Conservation (phyloP, 2,888 invertebrate species). For the Nemurella pictetii region DNA sequence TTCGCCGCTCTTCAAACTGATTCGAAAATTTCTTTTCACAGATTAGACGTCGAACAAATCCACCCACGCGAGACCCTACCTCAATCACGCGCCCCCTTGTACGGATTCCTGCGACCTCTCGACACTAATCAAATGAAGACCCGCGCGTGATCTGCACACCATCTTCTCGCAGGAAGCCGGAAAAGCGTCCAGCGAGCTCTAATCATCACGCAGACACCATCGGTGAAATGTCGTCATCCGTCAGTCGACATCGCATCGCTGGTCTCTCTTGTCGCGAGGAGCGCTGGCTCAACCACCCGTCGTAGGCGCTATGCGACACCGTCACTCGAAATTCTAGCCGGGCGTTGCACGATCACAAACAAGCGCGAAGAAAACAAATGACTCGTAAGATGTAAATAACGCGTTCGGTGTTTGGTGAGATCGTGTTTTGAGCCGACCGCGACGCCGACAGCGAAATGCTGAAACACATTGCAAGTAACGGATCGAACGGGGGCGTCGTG, state of each 20-base stretch:
- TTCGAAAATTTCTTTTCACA: background rate
- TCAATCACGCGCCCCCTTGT: background rate
- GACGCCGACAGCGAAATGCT: background rate
- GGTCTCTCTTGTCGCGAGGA: background rate
- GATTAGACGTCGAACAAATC: background rate
- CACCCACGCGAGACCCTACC: background rate
- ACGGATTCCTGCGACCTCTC: background rate
- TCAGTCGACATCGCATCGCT: background rate
- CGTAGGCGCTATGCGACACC: background rate
- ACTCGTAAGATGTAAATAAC: background rate
- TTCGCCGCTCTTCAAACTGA: background rate
- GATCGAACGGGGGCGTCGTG: slow-evolving; percentile 25
- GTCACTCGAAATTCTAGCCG: background rate
- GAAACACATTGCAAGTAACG: slow-evolving; percentile 23
- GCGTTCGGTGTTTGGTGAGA: background rate
- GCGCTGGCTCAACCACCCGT: background rate
- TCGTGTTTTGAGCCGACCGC: background rate
- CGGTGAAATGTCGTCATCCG: background rate
- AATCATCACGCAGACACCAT: no score
- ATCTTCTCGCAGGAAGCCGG: background rate
- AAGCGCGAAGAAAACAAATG: background rate
- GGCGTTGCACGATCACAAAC: background rate
- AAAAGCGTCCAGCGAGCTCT: background rate
- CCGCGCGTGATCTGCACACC: background rate
- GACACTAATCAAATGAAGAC: background rate